Conservation (phyloP, 2,797 vertebrate species). For the Xenopus petersii region DNA sequence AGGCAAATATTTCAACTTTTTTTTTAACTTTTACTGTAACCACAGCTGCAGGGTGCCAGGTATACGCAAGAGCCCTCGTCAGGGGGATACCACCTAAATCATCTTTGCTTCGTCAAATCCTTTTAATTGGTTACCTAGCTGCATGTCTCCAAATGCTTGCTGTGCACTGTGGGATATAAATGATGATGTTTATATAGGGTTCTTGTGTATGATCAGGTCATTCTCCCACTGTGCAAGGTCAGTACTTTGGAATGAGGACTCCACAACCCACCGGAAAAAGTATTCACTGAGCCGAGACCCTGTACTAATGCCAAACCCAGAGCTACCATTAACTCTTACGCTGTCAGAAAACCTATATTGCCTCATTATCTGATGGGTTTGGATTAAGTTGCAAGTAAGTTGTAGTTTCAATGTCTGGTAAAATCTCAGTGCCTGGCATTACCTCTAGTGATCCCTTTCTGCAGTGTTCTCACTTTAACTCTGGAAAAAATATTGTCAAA, state of each 20-base stretch:
- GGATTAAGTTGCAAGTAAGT: too few species aligned
- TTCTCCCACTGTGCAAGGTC: slow-evolving; percentile 34
- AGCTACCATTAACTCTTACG: slow-evolving; percentile 4
- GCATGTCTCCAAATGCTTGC: neutral
- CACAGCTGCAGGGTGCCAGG: neutral
- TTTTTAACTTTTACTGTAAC: neutral
- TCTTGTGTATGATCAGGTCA: slow-evolving; percentile 10
- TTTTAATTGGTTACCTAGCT: slow-evolving; percentile 3
- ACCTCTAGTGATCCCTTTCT: too few species aligned
- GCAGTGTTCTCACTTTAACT: too few species aligned
- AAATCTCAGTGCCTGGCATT: too few species aligned
- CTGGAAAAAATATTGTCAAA: too few species aligned
- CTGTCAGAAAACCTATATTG: neutral
- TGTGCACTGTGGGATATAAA: slow-evolving; percentile 18
- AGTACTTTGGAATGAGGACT: neutral
- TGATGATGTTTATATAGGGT: slow-evolving; percentile 36
- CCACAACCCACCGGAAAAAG: slow-evolving; percentile 1
- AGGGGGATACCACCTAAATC: too few species aligned
- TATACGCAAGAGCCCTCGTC: neutral
- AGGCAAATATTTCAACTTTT: too few species aligned
- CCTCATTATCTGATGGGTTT: too few species aligned
- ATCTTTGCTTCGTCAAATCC: too few species aligned
- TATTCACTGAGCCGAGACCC: slow-evolving; percentile 12
- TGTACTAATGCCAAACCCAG: slow-evolving; percentile 17
- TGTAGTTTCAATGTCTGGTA: too few species aligned